phyloP scores from a whole-genome alignment of 2,888 invertebrate species.

The Ochropleura plecta region DNA sequence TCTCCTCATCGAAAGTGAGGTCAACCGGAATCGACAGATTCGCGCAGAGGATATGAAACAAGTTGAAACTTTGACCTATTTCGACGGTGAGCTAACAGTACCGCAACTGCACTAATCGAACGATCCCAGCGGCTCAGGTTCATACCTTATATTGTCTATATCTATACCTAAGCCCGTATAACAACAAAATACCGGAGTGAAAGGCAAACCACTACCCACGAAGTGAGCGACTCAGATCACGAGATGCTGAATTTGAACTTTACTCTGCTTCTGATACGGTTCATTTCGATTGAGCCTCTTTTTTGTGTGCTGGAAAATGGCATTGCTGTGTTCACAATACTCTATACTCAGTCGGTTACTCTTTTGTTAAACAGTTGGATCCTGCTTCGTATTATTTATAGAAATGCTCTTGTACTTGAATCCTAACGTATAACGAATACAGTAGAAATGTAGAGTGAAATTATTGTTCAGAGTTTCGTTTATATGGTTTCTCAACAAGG shows the following conservation, averaged over 20 bases:
- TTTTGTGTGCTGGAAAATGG: constrained; percentile 66
- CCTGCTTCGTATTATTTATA: constrained; percentile 55
- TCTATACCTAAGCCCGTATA: constrained; percentile 62
- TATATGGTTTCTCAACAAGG: constrained; percentile 26
- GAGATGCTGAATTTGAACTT: constrained; percentile 70
- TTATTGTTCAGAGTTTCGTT: constrained; percentile 27
- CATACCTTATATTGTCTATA: constrained; percentile 59
- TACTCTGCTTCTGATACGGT: constrained; percentile 66
- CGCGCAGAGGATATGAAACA: constrained; percentile 24
- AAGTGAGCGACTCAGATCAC: constrained; percentile 69
- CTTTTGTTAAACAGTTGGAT: constrained; percentile 62
- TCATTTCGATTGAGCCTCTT: constrained; percentile 57
- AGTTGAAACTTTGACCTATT: constrained; percentile 54
- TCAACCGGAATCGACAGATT: constrained; percentile 48
- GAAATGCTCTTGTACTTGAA: constrained; percentile 38
- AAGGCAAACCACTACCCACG: constrained; percentile 85
- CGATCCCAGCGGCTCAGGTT: constrained; percentile 45
- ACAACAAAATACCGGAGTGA: constrained; percentile 81
- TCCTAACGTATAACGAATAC: constrained; percentile 37
- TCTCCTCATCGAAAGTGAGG: constrained; percentile 44
- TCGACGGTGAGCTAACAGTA: constrained; percentile 50
- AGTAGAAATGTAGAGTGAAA: constrained; percentile 21
- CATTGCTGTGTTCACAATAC: constrained; percentile 69
- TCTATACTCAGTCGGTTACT: constrained; percentile 61
- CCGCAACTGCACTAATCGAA: constrained; percentile 47